Evolutionary conservation across 2,797 vertebrate species (phyloP).

Genomic region (Tiaroga cobitis): DNA sequence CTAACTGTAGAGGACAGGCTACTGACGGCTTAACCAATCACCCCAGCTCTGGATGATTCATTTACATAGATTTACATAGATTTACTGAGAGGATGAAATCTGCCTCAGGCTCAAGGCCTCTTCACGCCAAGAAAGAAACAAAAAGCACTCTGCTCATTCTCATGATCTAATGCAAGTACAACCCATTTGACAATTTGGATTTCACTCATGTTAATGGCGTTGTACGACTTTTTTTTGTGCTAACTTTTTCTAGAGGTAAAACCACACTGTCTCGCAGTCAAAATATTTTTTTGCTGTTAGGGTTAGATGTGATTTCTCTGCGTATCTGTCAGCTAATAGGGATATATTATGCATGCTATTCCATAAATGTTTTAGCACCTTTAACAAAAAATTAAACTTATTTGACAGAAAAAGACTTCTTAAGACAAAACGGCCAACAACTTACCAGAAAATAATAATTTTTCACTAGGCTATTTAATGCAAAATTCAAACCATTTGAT

Average conservation of each 20-base stretch:
- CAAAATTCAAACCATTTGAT: neutral
- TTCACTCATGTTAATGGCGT: neutral
- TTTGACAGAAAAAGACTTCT: neutral
- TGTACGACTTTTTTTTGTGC: neutral
- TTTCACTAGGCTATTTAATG: neutral
- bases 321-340: neutral
- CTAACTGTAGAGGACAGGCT: neutral
- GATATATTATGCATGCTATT: neutral
- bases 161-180: neutral
- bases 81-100: slow-evolving; percentile 11
- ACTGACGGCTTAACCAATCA: slow-evolving; percentile 23
- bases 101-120: slow-evolving; percentile 15
- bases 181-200: neutral
- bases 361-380: neutral
- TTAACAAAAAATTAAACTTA: neutral
- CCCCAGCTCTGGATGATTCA: slow-evolving; percentile 6
- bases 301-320: neutral
- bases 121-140: slow-evolving; percentile 1
- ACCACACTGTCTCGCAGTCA: neutral
- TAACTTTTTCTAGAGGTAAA: neutral
- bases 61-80: slow-evolving; percentile 26
- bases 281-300: neutral
- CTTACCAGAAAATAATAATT: neutral
- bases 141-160: slow-evolving; percentile 19
- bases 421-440: neutral